Base-by-base conservation (phyloP, 1,140 invertebrate genomes). In the Fopius arisanus region DNA sequence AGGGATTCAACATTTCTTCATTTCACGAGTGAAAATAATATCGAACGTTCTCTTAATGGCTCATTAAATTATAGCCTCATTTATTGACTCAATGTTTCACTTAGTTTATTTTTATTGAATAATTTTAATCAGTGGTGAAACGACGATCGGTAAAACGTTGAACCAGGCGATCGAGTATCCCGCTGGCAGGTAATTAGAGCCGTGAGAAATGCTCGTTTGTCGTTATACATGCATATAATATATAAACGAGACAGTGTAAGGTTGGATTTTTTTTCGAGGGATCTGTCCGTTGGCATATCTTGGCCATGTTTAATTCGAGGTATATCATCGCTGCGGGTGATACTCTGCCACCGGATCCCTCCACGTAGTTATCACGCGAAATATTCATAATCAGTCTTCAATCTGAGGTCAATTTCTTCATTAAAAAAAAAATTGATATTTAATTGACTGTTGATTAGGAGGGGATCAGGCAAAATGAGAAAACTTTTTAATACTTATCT, bases 171-270 rank as follows among this genome's bases (percentile, higher is more conserved):
- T 70, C 68, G 68, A 70, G 68, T 70, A 23, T 31, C 68, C 51
- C 68, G 68, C 68, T 70, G 68, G 68, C 68, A 70, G 68, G 68
- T 70, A 70, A 70, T 70, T 70, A 70, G 68, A 70, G 48, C 48
- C 68, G 68, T 70, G 68, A 70, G 68, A 70, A 70, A 70, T 70
- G 68, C 48, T 70, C 68, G 51, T 70, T 70, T 70, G 51, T 70
- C 68, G 68, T 70, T 40, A 62, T 29, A 54, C 68, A 29, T 70
- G 43, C 9, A 51, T 16, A 48, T 26, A 28, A 31, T 69, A 31
- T 69, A 48, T 69, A 69, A 29, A 69, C 28, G 43, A 69, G 14
- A 29, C n/a, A 19, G 67, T 41, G 23, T 69, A 31, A 54, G 29
- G 28, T 23, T 16, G 26, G 21, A 48, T 48, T 12, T 48, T 48